A percentile compares a stretch with the other conserved stretches of the same genome.
phyloP scores from a whole-genome alignment of 2,113 vertebrate species.

The Hippolais icterina region DNA sequence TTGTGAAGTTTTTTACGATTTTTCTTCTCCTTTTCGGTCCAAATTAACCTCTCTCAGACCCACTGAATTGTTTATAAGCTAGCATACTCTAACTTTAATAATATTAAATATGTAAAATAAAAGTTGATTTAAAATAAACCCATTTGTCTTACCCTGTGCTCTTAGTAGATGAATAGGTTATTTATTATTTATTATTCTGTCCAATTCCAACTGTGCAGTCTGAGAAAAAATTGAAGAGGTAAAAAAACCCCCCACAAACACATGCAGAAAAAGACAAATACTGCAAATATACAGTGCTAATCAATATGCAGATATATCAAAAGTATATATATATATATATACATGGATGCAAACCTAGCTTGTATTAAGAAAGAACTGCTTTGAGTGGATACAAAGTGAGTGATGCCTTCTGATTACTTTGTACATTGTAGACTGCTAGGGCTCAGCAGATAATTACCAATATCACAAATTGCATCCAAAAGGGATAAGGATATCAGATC shows the following conservation, averaged over 20 bases:
- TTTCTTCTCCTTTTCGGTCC: background rate
- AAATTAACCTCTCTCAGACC: background rate
- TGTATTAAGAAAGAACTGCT: background rate
- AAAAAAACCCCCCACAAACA: accelerated
- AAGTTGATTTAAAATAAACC: background rate
- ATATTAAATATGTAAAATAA: background rate
- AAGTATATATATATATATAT: background rate
- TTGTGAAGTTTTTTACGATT: accelerated
- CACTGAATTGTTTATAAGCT: background rate
- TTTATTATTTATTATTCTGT: background rate
- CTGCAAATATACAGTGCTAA: background rate
- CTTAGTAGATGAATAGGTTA: background rate
- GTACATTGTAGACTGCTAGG: background rate
- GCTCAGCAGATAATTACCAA: background rate
- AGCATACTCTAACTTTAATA: background rate
- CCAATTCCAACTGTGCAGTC: background rate
- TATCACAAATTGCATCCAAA: accelerated
- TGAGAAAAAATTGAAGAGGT: background rate
- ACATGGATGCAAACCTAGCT: background rate
- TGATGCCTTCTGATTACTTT: background rate
- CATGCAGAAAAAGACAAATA: background rate
- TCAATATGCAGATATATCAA: background rate
- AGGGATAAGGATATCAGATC: background rate
- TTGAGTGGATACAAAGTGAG: background rate
- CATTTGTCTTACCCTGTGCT: background rate